These are phyloP conservation scores for Allobates femoralis DNA, from an alignment of 2,797 vertebrate genomes.

Conservation along the genomic window DNA sequence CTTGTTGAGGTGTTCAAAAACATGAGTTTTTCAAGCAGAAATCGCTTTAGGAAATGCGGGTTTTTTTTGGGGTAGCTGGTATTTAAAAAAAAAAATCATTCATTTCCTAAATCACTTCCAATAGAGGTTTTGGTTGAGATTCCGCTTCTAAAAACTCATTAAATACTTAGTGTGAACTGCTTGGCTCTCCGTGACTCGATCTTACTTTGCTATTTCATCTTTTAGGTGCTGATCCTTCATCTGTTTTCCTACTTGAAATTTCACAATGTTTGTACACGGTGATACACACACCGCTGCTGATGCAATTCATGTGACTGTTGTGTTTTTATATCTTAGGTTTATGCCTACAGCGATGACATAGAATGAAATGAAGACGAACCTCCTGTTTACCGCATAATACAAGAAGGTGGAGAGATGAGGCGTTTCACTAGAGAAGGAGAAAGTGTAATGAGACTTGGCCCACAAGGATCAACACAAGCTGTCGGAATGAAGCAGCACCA, in stretches of 20 bases:
- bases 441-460: conserved; percentile 33
- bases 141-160: too few species aligned
- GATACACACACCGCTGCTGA: background rate
- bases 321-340: conserved; percentile 18
- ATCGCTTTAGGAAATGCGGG: too few species aligned
- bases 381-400: background rate
- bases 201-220: background rate
- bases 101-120: too few species aligned
- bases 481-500: conserved; percentile 57
- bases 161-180: too few species aligned
- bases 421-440: conserved; percentile 41
- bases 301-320: background rate
- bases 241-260: background rate
- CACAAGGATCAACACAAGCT: background rate
- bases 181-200: background rate
- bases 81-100: too few species aligned
- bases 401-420: conserved; percentile 50
- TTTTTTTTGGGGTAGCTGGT: too few species aligned
- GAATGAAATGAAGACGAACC: conserved; percentile 26
- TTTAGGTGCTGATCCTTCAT: background rate
- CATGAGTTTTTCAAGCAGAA: too few species aligned
- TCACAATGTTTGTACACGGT: background rate
- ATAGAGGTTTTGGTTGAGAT: too few species aligned
- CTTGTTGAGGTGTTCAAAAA: too few species aligned
- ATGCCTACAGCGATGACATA: background rate